Evolutionary conservation across 2,113 vertebrate genomes (phyloP).

Genomic region (Lophochroa leadbeateri): DNA sequence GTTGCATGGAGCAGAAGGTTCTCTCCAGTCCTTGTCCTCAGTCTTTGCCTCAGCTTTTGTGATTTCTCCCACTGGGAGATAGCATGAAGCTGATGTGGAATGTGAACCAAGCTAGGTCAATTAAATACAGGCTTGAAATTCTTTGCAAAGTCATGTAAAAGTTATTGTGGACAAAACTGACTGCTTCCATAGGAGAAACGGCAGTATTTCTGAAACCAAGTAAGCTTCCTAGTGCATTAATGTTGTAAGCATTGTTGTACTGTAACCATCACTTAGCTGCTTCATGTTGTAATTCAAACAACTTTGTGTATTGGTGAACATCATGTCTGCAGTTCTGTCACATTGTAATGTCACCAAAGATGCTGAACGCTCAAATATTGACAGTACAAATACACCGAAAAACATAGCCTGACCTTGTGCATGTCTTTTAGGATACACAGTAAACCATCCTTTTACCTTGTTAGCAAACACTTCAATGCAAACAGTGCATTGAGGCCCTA

Average conservation of each 20-base stretch:
- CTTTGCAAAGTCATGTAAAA: neutral
- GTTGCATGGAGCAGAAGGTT: neutral
- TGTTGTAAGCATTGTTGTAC: neutral
- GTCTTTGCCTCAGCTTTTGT: neutral
- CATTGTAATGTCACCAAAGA: neutral
- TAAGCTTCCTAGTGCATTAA: neutral
- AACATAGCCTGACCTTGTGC: neutral
- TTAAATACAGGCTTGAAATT: neutral
- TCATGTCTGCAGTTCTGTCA: neutral
- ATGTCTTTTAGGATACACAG: neutral
- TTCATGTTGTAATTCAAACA: neutral
- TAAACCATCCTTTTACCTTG: neutral
- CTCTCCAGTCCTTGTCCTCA: neutral
- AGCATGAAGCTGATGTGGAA: neutral
- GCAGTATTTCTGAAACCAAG: neutral
- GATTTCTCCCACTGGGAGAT: neutral
- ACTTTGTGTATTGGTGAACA: neutral
- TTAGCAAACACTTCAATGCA: neutral
- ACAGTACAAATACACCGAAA: neutral
- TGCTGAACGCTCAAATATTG: accelerated
- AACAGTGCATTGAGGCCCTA: neutral
- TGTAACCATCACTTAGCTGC: neutral
- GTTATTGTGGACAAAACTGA: neutral
- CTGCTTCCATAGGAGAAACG: neutral
- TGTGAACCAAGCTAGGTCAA: neutral